A percentile compares a stretch with the other conserved stretches of the same genome.
phyloP scores from a whole-genome alignment of 2,113 vertebrate genomes.

The Notechis scutatus region DNA sequence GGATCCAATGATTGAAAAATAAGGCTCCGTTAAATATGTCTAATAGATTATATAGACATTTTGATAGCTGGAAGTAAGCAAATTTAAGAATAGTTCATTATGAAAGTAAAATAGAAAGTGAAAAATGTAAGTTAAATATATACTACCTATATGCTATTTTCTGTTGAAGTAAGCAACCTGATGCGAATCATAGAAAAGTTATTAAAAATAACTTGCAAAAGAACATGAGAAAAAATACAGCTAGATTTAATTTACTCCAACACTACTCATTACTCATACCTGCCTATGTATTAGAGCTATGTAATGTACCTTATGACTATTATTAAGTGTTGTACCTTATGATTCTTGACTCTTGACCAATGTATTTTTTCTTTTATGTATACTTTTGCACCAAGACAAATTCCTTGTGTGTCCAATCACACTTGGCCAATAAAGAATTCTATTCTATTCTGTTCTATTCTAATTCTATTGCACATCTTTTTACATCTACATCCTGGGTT shows the following conservation, averaged over 20 bases:
- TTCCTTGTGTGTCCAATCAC: no score
- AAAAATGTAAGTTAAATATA: not conserved
- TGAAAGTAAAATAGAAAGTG: not conserved
- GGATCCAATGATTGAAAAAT: not conserved
- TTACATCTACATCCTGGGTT: not conserved
- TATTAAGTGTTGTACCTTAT: no score
- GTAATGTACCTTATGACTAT: no score
- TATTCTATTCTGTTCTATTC: no score
- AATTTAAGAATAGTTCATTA: not conserved
- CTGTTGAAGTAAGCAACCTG: not conserved
- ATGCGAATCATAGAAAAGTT: not conserved
- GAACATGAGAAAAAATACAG: not conserved
- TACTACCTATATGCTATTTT: not conserved
- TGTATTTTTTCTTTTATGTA: no score
- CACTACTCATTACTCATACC: not conserved
- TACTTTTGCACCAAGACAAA: no score
- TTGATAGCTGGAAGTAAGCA: not conserved
- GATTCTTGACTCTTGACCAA: no score
- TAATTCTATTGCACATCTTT: not conserved
- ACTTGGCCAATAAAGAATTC: no score
- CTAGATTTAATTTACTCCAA: not conserved
- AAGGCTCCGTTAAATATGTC: not conserved
- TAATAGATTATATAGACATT: not conserved
- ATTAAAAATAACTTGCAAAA: not conserved
- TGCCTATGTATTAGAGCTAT: not conserved